Percentiles rank a stretch among this genome's conserved stretches.
Conservation (phyloP, 2,113 vertebrate genomes). For the Corythornis vintsioides region DNA sequence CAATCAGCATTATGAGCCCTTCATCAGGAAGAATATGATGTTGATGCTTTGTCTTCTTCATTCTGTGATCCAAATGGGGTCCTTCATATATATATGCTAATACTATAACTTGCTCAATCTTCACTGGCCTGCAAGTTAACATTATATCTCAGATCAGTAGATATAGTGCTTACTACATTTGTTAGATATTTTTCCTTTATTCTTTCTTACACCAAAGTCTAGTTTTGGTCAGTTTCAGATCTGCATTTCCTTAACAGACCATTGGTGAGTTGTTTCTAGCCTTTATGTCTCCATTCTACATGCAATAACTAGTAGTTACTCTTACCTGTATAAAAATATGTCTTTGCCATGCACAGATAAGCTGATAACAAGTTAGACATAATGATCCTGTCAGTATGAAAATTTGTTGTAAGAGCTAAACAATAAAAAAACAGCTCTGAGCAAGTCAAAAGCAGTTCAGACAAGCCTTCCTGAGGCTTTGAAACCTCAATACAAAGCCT, state of each 20-base stretch:
- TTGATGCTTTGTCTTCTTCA: neutral
- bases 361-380: neutral
- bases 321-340: neutral
- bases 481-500: neutral
- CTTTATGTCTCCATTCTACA: neutral
- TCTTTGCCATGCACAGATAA: neutral
- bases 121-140: neutral
- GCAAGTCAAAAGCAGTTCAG: neutral
- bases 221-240: neutral
- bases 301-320: neutral
- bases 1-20: neutral
- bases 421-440: neutral
- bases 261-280: neutral
- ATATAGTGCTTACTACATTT: neutral
- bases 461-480: neutral
- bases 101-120: neutral
- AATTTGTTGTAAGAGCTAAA: neutral
- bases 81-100: neutral
- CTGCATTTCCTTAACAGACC: neutral
- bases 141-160: neutral
- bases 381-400: neutral
- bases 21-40: neutral
- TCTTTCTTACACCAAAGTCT: neutral
- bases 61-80: neutral
- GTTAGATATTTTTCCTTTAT: neutral